Evolutionary conservation across 2,113 vertebrate species (phyloP), one percentile per base, ranked within the genome.

Genomic region (Syrrhaptes paradoxus): DNA sequence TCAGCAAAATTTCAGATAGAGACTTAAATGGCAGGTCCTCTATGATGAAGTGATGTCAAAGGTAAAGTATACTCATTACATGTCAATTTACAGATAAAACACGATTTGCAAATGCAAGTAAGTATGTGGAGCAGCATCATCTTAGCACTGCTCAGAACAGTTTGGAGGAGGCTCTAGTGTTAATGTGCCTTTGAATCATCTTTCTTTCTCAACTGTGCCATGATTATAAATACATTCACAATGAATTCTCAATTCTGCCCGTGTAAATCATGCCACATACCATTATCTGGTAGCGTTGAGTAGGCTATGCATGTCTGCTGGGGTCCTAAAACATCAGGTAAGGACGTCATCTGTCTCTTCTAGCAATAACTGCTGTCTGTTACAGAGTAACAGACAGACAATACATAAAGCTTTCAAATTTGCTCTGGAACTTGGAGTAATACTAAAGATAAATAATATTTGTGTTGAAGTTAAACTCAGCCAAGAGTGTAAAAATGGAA

Each of bases 201-300:
- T 93, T 87, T 93, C 71, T 92, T 54, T 96, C 78, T 94, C 11
- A 14, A 59, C 17, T 87, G 46, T 48, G 38, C 72, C 86, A 70
- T 72, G 94, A 87, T 96, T 97, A 93, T 87, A 96, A 97, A 96
- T 94, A 97, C 59, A 14, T 93, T 96, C 88, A 96, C 94, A 95
- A 91, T 93, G 86, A 96, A 97, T 97, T 97, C 91, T 93, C 75
- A 93, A 93, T 96, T 97, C 88, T 93, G 76, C 78, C 67, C 81
- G 90, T 97, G 88, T 97, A 97, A 97, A 96, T 97, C 91, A 88
- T 91, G 66, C 49, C 82, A 94, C 62, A 78, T 71, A 90, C 51
- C 72, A 79, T 97, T 97, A 96, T 92, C 94, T 94, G 93, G 94
- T 97, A 91, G 92, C 94, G 88, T 87, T 97, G 91, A 97, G 93